Base-by-base conservation (phyloP, 2,888 invertebrate species). In the Hyalella azteca region DNA sequence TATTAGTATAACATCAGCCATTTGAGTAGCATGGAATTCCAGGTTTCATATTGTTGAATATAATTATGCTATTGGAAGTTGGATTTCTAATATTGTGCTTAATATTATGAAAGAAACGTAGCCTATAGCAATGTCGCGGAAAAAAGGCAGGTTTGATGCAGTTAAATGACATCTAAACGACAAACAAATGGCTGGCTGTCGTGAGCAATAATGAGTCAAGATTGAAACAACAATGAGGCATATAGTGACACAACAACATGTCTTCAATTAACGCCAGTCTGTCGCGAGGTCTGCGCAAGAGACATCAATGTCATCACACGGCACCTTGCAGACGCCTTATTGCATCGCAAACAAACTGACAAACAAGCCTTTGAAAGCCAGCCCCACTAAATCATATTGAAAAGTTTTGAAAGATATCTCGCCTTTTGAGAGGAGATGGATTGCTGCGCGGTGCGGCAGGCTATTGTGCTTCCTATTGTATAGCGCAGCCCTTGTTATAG, bases 341-440 rank as follows among this genome's bases (percentile, higher is more conserved):
- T 54, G 54, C 54, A 26, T 22, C 26, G 26, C 54, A 7, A 29
- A 54, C 54, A 54, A n/a, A n/a, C n/a, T n/a, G 54, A 54, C 29
- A 54, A 54, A 54, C 54, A 54, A 54, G 54, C 54, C 54, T 54
- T 54, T 54, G 54, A 54, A 54, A 54, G 54, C 26, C 26, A 54
- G 26, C 26, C 54, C 5, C 22, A 29, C 26, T 54, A 54, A 54
- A 54, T 54, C 54, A 54, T 54, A 54, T 54, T 54, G 54, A 22
- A 54, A 54, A 54, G 26, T 54, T 54, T 54, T 54, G 54, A 54
- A 54, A 54, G 54, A 54, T 54, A 7, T 54, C 54, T 54, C 26
- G 54, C 54, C 54, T 54, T 54, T 54, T 54, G 54, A 54, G 54
- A 54, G 45, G 54, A 54, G 54, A 54, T 54, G n/a, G n/a, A n/a